Evolutionary conservation across 2,797 vertebrate genomes (phyloP), one percentile per base, ranked within the genome.

Genomic region (Perodicticus potto): DNA sequence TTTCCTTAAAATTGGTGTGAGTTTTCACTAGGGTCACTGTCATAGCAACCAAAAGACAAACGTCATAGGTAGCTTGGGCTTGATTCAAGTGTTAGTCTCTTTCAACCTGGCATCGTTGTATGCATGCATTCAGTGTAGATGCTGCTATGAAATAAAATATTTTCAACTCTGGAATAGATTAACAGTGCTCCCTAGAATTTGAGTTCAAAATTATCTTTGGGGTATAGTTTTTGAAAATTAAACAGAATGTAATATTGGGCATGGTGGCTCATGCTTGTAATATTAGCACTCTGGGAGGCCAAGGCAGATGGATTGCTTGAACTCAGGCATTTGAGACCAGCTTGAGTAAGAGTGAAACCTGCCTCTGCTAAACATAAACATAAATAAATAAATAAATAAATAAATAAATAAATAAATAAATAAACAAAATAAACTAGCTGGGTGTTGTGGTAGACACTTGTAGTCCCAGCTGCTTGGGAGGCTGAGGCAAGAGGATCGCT

Each of bases 1-100:
- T 89, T 89, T 83, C 65, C 45, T 94, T 93, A 85, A 94, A 92
- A 45, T 29, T 37, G 27, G 3, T 43, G 6, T 92, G 67, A 87
- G 32, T 90, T 93, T 96, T 86, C 67, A 55, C 22, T 29, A 74
- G 20, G 72, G 14, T 37, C 77, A 20, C 22, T 91, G 29, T 70
- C 40, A 40, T 59, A 34, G 17, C 10, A 69, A 37, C 32, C 34
- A 73, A 57, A 11, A 89, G 72, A 72, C 34, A 92, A 87, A 72
- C 17, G 77, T 49, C 74, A 72, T 25, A 74, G 61, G 37, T 4
- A 63, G 49, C 23, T 88, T 2, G 3, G n/a, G 6, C 3, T 82
- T 85, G 32, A 70, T 22, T 25, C 29, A 43, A 45, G 76, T 53
- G 16, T 49, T 85, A 84, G 78, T 19, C 57, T 13, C 70, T 94